These are phyloP conservation scores for Alsophila aescularia DNA, from an alignment of 2,888 invertebrate genomes.

Conservation along the genomic window DNA sequence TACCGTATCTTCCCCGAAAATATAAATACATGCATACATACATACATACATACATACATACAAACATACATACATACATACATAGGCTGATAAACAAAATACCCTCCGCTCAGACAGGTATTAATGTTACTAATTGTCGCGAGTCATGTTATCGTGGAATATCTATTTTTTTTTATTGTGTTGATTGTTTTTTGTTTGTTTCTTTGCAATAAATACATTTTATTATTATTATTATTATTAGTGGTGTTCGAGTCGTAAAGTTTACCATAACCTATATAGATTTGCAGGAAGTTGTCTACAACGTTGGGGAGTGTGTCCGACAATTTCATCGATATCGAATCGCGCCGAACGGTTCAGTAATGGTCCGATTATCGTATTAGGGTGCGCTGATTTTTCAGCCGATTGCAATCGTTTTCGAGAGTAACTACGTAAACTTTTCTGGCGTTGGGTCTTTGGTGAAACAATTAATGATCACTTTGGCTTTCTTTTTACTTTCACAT, in stretches of 20 bases:
- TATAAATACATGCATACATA: no score
- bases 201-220: no score
- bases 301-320: background rate
- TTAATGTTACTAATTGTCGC: no score
- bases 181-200: no score
- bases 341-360: constrained; percentile 61
- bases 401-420: constrained; percentile 4
- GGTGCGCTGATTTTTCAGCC: constrained; percentile 47
- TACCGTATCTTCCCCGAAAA: no score
- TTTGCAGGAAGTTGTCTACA: background rate
- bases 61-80: no score
- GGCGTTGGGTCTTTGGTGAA: background rate
- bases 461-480: background rate
- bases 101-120: no score
- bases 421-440: background rate
- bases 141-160: no score
- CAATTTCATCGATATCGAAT: constrained; percentile 35
- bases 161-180: no score
- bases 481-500: background rate
- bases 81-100: no score
- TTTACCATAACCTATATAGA: background rate
- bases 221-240: no score
- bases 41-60: no score
- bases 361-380: constrained; percentile 66
- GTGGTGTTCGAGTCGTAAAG: background rate